A percentile compares a stretch with the other conserved stretches of the same genome.
Evolutionary conservation across 2,113 vertebrate genomes (phyloP).

Genomic region (Zosterops borbonicus): DNA sequence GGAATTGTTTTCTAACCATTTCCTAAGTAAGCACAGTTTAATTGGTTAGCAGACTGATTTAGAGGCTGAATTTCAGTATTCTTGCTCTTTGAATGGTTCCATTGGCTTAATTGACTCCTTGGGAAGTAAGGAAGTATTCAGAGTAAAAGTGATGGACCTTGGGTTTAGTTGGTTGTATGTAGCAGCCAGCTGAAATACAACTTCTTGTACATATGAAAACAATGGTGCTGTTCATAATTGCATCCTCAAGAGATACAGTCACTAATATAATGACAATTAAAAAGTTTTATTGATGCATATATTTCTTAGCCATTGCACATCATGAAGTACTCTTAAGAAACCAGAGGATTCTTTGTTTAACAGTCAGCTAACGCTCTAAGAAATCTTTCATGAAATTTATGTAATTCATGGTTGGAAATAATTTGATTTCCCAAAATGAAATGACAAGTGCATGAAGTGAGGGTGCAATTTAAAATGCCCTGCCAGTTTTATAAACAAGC

Average conservation of each 20-base stretch:
- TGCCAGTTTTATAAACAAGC: not conserved
- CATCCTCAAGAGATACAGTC: not conserved
- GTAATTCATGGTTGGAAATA: not conserved
- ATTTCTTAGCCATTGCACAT: not conserved
- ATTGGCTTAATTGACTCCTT: constrained; percentile 1
- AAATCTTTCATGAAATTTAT: not conserved
- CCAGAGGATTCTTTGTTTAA: not conserved
- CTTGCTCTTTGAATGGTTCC: constrained; percentile 3
- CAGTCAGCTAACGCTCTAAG: not conserved
- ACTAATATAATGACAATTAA: constrained; percentile 8
- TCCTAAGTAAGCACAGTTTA: not conserved
- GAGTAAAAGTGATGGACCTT: not conserved
- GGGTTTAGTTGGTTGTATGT: not conserved
- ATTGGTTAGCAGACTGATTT: not conserved
- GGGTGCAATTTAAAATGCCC: not conserved
- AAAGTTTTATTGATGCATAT: not conserved
- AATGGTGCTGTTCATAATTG: not conserved
- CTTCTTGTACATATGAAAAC: not conserved
- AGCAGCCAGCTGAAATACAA: not conserved
- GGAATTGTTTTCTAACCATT: constrained; percentile 7
- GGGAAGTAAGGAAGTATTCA: constrained; percentile 17
- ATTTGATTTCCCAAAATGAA: not conserved
- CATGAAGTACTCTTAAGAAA: not conserved
- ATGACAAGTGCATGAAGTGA: not conserved
- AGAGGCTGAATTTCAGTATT: constrained; percentile 11